Evolutionary conservation across 1,140 invertebrate genomes (phyloP).

Genomic region (Pseudoatta argentina): DNA sequence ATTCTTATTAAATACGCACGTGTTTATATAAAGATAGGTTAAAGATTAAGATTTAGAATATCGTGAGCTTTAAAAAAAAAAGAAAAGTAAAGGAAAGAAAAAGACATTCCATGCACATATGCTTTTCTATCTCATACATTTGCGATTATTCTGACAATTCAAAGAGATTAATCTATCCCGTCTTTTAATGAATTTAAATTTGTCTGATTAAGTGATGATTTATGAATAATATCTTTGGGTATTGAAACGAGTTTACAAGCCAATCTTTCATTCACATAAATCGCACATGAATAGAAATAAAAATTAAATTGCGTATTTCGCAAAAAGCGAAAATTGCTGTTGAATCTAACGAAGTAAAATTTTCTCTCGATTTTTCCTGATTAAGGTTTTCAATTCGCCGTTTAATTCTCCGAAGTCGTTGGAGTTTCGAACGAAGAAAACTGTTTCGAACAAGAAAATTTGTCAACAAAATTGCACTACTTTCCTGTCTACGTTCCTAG

Average conservation of each 20-base stretch:
- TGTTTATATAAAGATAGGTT: not conserved
- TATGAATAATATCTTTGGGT: not conserved
- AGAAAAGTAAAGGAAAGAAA: not conserved
- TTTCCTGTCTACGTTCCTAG: not conserved
- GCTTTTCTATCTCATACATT: not conserved
- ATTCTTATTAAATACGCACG: not conserved
- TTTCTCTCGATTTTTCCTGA: not conserved
- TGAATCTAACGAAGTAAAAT: not conserved
- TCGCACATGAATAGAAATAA: not conserved
- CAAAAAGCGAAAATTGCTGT: not conserved
- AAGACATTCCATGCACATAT: not conserved
- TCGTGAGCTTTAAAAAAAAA: not conserved
- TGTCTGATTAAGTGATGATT: not conserved
- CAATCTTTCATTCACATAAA: not conserved
- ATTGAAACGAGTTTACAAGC: not conserved
- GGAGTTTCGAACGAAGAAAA: not conserved
- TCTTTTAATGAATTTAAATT: not conserved
- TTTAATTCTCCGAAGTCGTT: not conserved
- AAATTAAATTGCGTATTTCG: not conserved
- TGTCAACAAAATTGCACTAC: constrained; percentile 1
- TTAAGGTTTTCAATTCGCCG: not conserved
- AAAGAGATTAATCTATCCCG: not conserved
- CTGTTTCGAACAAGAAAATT: not conserved
- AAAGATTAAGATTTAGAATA: not conserved
- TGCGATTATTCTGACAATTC: not conserved